These are phyloP conservation scores for Dione juno DNA, from an alignment of 2,888 invertebrate genomes.

Conservation along the genomic window DNA sequence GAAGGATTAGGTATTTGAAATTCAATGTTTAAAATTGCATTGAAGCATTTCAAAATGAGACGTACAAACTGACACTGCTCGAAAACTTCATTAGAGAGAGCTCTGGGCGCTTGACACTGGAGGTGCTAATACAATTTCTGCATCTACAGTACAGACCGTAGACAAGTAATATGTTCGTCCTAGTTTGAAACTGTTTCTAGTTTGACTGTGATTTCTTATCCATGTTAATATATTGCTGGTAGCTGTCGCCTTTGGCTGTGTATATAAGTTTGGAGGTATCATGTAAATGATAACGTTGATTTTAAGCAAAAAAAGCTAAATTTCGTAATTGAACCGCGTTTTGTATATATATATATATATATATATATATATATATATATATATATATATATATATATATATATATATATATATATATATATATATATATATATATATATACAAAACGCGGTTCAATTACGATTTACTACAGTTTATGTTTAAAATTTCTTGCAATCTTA, in stretches of 20 bases:
- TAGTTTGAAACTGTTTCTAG: conserved; percentile 23
- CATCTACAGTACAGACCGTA: conserved; percentile 25
- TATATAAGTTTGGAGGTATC: neutral
- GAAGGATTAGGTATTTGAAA: neutral
- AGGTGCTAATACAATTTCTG: conserved; percentile 34
- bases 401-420: too few relatives aligned
- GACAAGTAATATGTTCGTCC: conserved; percentile 22
- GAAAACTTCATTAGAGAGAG: conserved; percentile 32
- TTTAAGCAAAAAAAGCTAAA: neutral
- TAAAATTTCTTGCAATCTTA: too few relatives aligned
- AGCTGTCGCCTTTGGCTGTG: neutral
- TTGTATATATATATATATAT: too few relatives aligned
- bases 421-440: too few relatives aligned
- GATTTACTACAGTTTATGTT: too few relatives aligned
- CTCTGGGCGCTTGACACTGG: conserved; percentile 9
- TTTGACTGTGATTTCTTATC: conserved; percentile 13
- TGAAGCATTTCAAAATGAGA: conserved; percentile 18
- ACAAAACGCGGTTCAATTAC: too few relatives aligned
- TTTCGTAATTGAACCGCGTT: too few relatives aligned
- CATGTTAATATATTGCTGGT: neutral
- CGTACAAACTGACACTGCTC: conserved; percentile 11
- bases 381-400: too few relatives aligned
- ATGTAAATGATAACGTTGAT: neutral
- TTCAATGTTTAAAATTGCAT: neutral
- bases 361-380: too few relatives aligned